Base-by-base conservation (phyloP, 2,797 vertebrate genomes). In the Channallabes apus region DNA sequence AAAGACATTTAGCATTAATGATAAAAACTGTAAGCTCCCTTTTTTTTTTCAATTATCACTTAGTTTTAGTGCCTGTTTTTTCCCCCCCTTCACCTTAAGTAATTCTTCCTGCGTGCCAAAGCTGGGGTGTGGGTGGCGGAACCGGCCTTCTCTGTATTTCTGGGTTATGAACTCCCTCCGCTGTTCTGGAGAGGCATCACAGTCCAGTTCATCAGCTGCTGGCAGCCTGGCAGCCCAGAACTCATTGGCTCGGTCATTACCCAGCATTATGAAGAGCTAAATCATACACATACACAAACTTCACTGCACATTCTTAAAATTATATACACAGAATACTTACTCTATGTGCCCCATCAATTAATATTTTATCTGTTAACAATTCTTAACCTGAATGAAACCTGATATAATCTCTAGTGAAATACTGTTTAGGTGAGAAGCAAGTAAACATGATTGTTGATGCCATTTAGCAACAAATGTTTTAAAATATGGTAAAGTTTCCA, bases 251-350 rank as follows among this genome's bases (percentile, higher is more conserved):
- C 95, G 93, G 83, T 98, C 96, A n/a, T 99, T 99, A 3, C 98
- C 98, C 90, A 99, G 90, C 95, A 98, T 89, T 82, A 99, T 98
- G 92, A 99, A 99, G 61, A 99, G 95, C 98, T 99, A 90, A 20
- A 82, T 81, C 27, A 75, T 11, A 82, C 35, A 72, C 56, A 76
- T 9, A 84, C 58, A 24, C 22, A 86, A 54, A 83, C 35, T 6
- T 64, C 73, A 87, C 8, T 69, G 72, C 56, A 46, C 8, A 18
- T 24, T 54, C 24, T 51, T 12, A 58, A 3, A 3, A 6, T 38
- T 38, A 41, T 20, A 27, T 29, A 20, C 69, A 6, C 6, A 35
- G 64, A 67, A 81, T 56, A 67, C 67, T 22, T 80, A 22, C 9
- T 67, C 17, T 18, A 80, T 56, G n/a, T 56, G 4, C 59, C 59